Base-by-base conservation (phyloP, 2,113 vertebrate species). In the Apaloderma vittatum region DNA sequence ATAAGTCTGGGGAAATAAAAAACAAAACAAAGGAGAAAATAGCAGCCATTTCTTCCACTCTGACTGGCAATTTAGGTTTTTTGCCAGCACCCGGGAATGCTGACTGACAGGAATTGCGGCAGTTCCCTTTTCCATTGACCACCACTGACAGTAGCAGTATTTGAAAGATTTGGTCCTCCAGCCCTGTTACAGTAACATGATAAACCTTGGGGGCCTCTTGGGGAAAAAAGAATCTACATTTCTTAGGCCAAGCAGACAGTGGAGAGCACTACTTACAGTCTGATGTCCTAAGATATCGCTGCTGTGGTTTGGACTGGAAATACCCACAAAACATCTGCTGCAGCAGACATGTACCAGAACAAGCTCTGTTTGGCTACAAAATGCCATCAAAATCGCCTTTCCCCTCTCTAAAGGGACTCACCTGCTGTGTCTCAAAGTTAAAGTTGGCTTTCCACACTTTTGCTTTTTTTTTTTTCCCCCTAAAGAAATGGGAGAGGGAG, bases 241-340 rank as follows among this genome's bases (percentile, higher is more conserved):
- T 91, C 66, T 72, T 68, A 76, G 49, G 80, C 76, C n/a, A 80
- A 59, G 86, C 23, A 67, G 85, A 34, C 36, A 88, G 72, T 2
- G 49, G 52, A 71, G 27, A 79, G 58, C 6, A 12, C 36, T 84
- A 12, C 36, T 84, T 45, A 61, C 36, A 80, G 34, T 8, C 40
- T 65, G 19, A 63, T 27, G 32, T 68, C 52, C 40, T 43, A 46
- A 90, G 72, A 78, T 16, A 61, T 3, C 2, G 2, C 36, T 1
- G 1, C 78, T 43, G 59, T 2, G 5, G 79, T 43, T 74, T 12
- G 15, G 57, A 45, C 71, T 86, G 82, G 67, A 83, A 90, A 93
- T 93, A 84, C 45, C 67, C 90, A 87, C 43, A 71, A 73, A 90
- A 88, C 85, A 88, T 80, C 88, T 86, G 65, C 63, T 87, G 61